A percentile compares a stretch with the other conserved stretches of the same genome.
These are phyloP conservation scores for Heliconius hewitsoni DNA, from an alignment of 1,140 invertebrate genomes.

Conservation along the genomic window DNA sequence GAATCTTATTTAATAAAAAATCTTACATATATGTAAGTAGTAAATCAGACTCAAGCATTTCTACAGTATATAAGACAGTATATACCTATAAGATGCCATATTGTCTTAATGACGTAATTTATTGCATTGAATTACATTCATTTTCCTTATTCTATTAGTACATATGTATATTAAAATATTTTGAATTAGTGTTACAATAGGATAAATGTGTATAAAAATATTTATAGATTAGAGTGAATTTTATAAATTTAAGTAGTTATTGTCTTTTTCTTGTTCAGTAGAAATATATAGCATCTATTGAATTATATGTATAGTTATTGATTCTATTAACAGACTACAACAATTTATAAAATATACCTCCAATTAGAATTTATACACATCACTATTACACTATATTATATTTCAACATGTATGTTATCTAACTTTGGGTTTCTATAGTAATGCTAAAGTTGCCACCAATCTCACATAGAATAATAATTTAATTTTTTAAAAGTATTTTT, in stretches of 20 bases:
- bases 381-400: too few species aligned
- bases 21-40: not conserved
- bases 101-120: not conserved
- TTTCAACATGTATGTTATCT: too few species aligned
- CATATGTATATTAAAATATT: not conserved
- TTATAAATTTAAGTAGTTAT: not conserved
- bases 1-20: not conserved
- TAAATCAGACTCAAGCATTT: not conserved
- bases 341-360: too few species aligned
- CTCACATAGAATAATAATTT: too few species aligned
- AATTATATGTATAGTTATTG: too few species aligned
- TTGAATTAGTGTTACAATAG: not conserved
- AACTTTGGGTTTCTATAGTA: too few species aligned
- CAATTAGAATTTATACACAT: too few species aligned
- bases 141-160: not conserved
- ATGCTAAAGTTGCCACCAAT: too few species aligned
- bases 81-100: not conserved
- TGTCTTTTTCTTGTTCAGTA: not conserved
- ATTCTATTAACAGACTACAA: too few species aligned
- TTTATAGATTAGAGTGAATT: not conserved
- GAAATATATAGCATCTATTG: too few species aligned
- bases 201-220: slow-evolving; percentile 12
- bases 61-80: too few species aligned
- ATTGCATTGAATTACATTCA: not conserved
- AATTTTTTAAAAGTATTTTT: too few species aligned